Conservation (phyloP, 2,113 vertebrate species). For the Peromyscus leucopus region DNA sequence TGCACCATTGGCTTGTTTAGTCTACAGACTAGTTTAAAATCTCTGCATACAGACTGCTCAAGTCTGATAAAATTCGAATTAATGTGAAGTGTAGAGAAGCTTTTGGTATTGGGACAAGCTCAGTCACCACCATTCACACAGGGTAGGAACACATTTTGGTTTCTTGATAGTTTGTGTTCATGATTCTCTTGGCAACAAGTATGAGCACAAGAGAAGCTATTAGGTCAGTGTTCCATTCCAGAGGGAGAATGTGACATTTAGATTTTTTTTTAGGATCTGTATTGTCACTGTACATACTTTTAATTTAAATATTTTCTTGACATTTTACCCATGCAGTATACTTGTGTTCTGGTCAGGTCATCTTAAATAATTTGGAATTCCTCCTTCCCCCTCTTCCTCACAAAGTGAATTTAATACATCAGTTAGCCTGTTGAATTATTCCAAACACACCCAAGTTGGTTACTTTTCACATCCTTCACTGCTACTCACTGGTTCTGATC, state of each 20-base stretch:
- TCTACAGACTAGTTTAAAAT: background rate
- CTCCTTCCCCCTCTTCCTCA: background rate
- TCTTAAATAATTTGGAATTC: background rate
- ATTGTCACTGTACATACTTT: background rate
- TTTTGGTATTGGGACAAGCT: background rate
- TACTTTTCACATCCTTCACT: background rate
- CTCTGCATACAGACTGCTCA: background rate
- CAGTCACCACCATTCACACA: background rate
- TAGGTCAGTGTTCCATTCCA: background rate
- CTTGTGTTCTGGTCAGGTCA: background rate
- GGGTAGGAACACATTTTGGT: background rate
- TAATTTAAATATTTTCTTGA: conserved; percentile 18
- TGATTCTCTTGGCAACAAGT: background rate
- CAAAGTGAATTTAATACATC: background rate
- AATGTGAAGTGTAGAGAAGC: background rate
- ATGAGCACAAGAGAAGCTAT: background rate
- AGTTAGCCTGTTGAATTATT: background rate
- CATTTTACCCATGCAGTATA: background rate
- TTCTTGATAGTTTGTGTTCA: background rate
- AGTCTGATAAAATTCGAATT: background rate
- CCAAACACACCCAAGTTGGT: background rate
- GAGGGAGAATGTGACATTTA: background rate
- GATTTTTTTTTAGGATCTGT: background rate
- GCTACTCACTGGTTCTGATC: background rate
- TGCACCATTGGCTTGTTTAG: background rate